A percentile compares a stretch with the other conserved stretches of the same genome.
Conservation (phyloP, 2,888 invertebrate species). For the Amblyjoppa proteus region DNA sequence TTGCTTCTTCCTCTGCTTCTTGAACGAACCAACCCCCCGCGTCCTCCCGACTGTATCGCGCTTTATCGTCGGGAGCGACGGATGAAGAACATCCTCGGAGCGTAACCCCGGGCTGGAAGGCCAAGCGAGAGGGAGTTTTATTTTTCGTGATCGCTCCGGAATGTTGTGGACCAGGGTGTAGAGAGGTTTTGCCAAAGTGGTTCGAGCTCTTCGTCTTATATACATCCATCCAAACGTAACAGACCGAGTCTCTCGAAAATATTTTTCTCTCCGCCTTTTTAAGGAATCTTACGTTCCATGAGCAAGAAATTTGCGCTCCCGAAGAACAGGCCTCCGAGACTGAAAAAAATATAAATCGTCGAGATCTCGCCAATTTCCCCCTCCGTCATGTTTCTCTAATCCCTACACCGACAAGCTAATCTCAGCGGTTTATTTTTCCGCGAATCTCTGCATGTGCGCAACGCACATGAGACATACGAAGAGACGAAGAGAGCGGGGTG, state of each 20-base stretch:
- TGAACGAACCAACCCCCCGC: constrained; percentile 6
- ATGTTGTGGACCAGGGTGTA: constrained; percentile 43
- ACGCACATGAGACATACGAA: constrained; percentile 25
- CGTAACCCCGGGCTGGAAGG: constrained; percentile 60
- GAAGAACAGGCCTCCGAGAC: background rate
- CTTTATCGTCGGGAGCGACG: constrained; percentile 67
- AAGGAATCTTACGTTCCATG: background rate
- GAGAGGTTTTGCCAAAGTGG: constrained; percentile 53
- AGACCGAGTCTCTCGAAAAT: background rate
- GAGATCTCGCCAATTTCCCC: constrained; percentile 57
- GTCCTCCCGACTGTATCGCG: constrained; percentile 45
- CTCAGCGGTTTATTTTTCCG: constrained; percentile 56
- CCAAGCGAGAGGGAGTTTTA: constrained; percentile 55
- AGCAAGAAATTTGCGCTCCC: background rate
- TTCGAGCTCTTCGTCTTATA: constrained; percentile 45
- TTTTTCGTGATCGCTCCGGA: constrained; percentile 57
- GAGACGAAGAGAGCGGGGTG: background rate
- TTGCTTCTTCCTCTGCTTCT: constrained; percentile 38
- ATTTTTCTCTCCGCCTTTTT: background rate
- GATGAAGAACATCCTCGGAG: constrained; percentile 68
- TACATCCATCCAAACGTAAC: background rate
- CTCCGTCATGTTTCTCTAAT: constrained; percentile 65
- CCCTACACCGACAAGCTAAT: constrained; percentile 68
- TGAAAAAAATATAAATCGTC: constrained; percentile 45
- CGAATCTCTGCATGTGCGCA: constrained; percentile 18